phyloP scores from a whole-genome alignment of 2,888 invertebrate species.

The Kuschelorhynchus macadamiae region DNA sequence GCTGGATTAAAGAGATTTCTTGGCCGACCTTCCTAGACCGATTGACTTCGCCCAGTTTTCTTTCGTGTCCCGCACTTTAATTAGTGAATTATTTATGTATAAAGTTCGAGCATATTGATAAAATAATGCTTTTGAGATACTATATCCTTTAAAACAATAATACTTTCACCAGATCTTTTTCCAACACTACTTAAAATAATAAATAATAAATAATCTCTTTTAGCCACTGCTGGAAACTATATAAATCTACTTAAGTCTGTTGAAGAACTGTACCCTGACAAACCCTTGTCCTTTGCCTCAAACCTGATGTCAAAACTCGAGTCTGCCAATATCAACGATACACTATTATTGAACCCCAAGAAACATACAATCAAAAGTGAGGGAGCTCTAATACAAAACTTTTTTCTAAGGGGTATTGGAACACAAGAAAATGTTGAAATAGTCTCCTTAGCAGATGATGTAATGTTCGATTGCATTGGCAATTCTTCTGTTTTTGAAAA shows the following conservation, averaged over 20 bases:
- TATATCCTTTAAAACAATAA: too few relatives aligned
- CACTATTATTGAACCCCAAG: slow-evolving; percentile 70
- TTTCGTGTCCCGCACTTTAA: too few relatives aligned
- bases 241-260: slow-evolving; percentile 68
- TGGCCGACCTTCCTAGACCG: too few relatives aligned
- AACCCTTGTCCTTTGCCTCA: slow-evolving; percentile 68
- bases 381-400: slow-evolving; percentile 72
- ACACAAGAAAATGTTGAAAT: slow-evolving; percentile 58
- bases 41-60: too few relatives aligned
- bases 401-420: slow-evolving; percentile 62
- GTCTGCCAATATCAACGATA: slow-evolving; percentile 67
- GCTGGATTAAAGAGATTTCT: too few relatives aligned
- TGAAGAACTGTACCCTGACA: slow-evolving; percentile 64
- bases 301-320: slow-evolving; percentile 63
- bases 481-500: slow-evolving; percentile 71
- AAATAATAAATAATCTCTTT: slow-evolving; percentile 7
- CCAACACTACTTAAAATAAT: too few relatives aligned
- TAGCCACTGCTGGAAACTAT: slow-evolving; percentile 67
- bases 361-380: slow-evolving; percentile 70
- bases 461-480: slow-evolving; percentile 72
- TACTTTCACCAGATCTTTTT: too few relatives aligned
- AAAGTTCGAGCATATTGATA: too few relatives aligned
- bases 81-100: too few relatives aligned
- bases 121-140: too few relatives aligned
- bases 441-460: slow-evolving; percentile 69